These are phyloP conservation scores for Onychostruthus taczanowskii DNA, from an alignment of 2,113 vertebrate genomes.

Conservation along the genomic window DNA sequence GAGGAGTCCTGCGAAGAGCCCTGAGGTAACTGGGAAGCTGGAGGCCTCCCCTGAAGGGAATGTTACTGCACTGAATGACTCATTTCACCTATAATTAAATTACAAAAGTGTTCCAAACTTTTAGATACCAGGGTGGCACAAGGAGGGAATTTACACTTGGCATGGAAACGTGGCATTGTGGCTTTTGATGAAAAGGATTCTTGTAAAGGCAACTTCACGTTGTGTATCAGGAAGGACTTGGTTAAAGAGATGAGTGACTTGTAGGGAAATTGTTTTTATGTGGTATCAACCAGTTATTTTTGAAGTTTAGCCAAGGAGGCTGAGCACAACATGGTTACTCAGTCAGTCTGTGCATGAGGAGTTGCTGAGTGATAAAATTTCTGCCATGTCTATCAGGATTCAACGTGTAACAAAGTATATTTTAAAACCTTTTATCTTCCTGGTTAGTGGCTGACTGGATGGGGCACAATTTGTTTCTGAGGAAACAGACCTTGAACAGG, in stretches of 20 bases:
- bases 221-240: background rate
- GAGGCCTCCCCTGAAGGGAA: background rate
- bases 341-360: background rate
- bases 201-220: accelerated
- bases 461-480: background rate
- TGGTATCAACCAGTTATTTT: background rate
- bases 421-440: background rate
- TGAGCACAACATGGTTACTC: background rate
- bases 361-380: background rate
- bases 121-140: background rate
- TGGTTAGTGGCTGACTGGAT: background rate
- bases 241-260: background rate
- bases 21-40: background rate
- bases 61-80: background rate
- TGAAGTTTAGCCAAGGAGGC: background rate
- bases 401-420: background rate
- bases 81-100: background rate
- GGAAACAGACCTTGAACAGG: background rate
- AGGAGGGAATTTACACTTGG: background rate
- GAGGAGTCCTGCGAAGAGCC: background rate
- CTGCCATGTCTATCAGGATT: background rate
- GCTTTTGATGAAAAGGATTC: background rate
- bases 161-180: background rate
- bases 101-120: background rate
- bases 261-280: background rate